Conservation (phyloP, 1,140 invertebrate genomes). For the Drosophila suzukii region DNA sequence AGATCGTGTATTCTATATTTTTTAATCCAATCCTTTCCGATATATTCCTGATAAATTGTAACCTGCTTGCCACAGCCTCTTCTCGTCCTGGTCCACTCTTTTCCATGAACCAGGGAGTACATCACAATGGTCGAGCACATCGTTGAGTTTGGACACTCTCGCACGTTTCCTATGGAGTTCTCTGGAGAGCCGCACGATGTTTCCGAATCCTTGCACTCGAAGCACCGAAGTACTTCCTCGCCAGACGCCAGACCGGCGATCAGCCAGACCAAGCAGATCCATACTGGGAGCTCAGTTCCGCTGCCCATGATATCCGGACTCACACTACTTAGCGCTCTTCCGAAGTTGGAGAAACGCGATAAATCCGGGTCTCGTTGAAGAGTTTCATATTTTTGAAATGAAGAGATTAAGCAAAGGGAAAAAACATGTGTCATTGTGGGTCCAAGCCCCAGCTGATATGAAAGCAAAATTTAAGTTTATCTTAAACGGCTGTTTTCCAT, state of each 20-base stretch:
- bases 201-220: slow-evolving; percentile 11
- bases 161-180: slow-evolving; percentile 9
- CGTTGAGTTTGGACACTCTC: slow-evolving; percentile 44
- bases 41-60: background rate
- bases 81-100: slow-evolving; percentile 6
- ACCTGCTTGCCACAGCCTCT: slow-evolving; percentile 47
- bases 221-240: slow-evolving; percentile 27
- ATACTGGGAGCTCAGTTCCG: slow-evolving; percentile 22
- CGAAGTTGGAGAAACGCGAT: slow-evolving; percentile 21
- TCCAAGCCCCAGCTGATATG: slow-evolving; percentile 5
- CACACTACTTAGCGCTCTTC: slow-evolving; percentile 14
- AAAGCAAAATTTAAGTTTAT: slow-evolving; percentile 9
- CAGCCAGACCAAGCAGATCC: slow-evolving; percentile 15
- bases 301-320: slow-evolving; percentile 30
- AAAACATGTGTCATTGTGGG: slow-evolving; percentile 9
- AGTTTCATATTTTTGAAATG: slow-evolving; percentile 12
- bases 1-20: background rate
- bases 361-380: slow-evolving; percentile 5
- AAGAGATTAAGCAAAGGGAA: slow-evolving; percentile 18
- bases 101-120: background rate
- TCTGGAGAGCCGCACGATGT: slow-evolving; percentile 15
- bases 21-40: background rate
- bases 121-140: slow-evolving; percentile 37
- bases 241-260: background rate
- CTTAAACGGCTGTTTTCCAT: slow-evolving; percentile 1